phyloP scores from a whole-genome alignment of 2,113 vertebrate genomes.

The Crypturellus undulatus region DNA sequence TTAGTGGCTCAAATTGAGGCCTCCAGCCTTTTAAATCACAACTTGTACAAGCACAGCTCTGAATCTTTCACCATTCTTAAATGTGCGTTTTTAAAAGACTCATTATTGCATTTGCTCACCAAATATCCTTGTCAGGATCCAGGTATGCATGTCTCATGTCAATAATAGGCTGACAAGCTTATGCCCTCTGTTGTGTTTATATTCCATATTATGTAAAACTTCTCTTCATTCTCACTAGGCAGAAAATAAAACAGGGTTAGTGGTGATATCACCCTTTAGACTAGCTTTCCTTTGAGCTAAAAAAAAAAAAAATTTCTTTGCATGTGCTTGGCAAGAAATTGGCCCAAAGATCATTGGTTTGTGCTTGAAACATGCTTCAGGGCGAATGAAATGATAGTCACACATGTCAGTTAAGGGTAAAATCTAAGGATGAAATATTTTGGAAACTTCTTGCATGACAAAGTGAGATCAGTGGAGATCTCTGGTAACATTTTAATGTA shows the following conservation, averaged over 20 bases:
- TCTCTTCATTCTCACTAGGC: background rate
- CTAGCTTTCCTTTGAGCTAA: background rate
- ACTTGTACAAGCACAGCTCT: constrained; percentile 67
- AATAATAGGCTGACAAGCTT: constrained; percentile 50
- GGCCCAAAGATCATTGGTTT: background rate
- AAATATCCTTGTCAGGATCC: constrained; percentile 67
- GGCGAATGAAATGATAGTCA: background rate
- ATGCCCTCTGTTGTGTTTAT: constrained; percentile 21
- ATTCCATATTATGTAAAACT: constrained; percentile 1
- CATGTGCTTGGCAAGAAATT: background rate
- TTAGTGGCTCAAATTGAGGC: constrained; percentile 71
- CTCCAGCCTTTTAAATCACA: constrained; percentile 77
- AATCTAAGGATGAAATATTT: background rate
- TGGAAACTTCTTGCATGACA: background rate
- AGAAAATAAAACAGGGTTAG: constrained; percentile 18
- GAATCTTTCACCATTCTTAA: constrained; percentile 56
- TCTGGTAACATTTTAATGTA: constrained; percentile 20
- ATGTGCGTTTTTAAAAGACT: constrained; percentile 46
- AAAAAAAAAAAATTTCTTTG: background rate
- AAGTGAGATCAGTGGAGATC: constrained; percentile 27
- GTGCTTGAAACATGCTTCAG: background rate
- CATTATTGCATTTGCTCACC: constrained; percentile 50
- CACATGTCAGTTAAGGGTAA: background rate
- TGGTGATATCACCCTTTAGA: constrained; percentile 19
- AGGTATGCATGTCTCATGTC: constrained; percentile 60